phyloP scores from a whole-genome alignment of 2,797 vertebrate species.

The Tinamus major region DNA sequence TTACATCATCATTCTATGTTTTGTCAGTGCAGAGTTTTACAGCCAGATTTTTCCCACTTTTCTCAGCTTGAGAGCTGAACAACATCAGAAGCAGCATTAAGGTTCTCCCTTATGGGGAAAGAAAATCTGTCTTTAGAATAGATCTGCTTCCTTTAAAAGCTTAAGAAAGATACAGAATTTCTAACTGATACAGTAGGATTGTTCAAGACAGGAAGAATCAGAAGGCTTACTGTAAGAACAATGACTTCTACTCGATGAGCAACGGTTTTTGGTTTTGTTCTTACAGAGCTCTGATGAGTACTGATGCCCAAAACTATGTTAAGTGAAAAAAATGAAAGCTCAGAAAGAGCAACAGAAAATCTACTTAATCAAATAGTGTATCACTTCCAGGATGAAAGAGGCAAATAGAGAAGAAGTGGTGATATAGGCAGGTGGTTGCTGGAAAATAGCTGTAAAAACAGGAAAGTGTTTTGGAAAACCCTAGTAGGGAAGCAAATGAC shows the following conservation, averaged over 20 bases:
- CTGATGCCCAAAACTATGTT: neutral
- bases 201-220: neutral
- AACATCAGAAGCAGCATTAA: neutral
- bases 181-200: neutral
- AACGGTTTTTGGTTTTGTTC: neutral
- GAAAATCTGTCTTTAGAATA: neutral
- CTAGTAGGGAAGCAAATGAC: neutral
- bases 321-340: neutral
- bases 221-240: neutral
- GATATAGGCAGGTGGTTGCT: neutral
- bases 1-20: neutral
- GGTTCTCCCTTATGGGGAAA: neutral
- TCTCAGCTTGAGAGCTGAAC: neutral
- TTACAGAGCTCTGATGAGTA: neutral
- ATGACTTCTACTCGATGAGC: neutral
- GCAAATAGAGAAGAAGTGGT: neutral
- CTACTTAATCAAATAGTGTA: neutral
- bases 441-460: too few species aligned
- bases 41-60: neutral
- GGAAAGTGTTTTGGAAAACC: neutral
- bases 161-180: neutral
- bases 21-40: neutral
- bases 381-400: neutral
- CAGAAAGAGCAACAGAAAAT: neutral
- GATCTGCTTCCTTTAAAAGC: neutral